Percentiles rank a stretch among this genome's conserved stretches.
phyloP scores from a whole-genome alignment of 2,113 vertebrate genomes.

The Lophotis ruficrista region DNA sequence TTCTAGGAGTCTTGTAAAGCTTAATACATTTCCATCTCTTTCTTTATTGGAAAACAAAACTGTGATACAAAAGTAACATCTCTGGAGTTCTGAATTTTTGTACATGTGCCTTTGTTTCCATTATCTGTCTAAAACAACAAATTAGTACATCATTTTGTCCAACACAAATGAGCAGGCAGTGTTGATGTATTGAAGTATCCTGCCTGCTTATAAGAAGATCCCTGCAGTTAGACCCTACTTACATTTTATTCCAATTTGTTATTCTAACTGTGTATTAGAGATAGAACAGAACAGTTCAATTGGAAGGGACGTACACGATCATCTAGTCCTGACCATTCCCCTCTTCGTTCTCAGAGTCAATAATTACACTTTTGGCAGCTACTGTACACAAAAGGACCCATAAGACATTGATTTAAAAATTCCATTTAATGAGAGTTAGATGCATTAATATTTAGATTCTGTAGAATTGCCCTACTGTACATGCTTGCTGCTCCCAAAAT shows the following conservation, averaged over 20 bases:
- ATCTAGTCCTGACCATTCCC: neutral
- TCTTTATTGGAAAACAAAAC: neutral
- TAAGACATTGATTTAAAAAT: neutral
- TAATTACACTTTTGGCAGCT: neutral
- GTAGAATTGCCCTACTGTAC: neutral
- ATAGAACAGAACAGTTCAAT: neutral
- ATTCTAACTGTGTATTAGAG: neutral
- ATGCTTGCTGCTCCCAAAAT: neutral
- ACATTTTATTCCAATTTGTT: neutral
- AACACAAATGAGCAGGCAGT: no score
- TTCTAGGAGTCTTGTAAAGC: neutral
- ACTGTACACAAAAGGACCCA: neutral
- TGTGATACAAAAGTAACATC: neutral
- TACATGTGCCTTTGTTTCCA: neutral
- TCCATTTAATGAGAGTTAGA: neutral
- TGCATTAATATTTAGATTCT: neutral
- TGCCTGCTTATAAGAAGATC: neutral
- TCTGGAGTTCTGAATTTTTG: neutral
- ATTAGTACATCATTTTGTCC: neutral
- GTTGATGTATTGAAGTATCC: neutral
- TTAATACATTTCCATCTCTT: neutral
- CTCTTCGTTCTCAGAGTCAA: neutral
- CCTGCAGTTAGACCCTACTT: neutral
- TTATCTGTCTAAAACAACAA: neutral
- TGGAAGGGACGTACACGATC: neutral